Evolutionary conservation across 2,113 vertebrate genomes (phyloP).

Genomic region (Urocitellus parryii): DNA sequence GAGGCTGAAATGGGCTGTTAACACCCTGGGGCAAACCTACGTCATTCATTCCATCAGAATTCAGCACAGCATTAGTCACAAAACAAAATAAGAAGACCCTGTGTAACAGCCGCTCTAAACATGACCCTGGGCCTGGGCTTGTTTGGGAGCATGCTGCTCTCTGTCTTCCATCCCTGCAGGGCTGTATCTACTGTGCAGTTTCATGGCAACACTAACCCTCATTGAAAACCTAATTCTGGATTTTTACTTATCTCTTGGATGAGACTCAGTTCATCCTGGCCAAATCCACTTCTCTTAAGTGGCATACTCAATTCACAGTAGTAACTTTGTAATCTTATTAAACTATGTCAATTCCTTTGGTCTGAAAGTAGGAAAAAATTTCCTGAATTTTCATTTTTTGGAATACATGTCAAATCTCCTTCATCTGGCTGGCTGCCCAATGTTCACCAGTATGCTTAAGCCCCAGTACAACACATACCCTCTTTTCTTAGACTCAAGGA

Average conservation of each 20-base stretch:
- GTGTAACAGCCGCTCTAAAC: neutral
- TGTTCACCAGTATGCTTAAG: neutral
- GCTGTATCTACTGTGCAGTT: neutral
- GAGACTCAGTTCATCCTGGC: neutral
- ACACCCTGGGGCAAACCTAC: neutral
- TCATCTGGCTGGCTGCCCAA: neutral
- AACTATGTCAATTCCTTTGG: neutral
- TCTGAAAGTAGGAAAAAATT: neutral
- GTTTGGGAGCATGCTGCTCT: neutral
- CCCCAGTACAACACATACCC: neutral
- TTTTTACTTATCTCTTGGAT: neutral
- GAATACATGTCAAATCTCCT: neutral
- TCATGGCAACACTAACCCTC: neutral
- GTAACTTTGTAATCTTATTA: neutral
- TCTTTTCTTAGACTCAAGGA: conserved; percentile 6
- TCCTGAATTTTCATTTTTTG: neutral
- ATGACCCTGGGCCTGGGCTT: neutral
- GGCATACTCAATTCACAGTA: neutral
- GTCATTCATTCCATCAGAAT: neutral
- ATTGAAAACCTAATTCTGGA: neutral
- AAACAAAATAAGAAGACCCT: neutral
- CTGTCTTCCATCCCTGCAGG: neutral
- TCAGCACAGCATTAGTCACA: neutral
- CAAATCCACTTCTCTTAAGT: neutral
- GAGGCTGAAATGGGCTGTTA: neutral